These are phyloP conservation scores for Didymodactylos carnosus DNA, from an alignment of 2,888 invertebrate genomes.

Conservation along the genomic window DNA sequence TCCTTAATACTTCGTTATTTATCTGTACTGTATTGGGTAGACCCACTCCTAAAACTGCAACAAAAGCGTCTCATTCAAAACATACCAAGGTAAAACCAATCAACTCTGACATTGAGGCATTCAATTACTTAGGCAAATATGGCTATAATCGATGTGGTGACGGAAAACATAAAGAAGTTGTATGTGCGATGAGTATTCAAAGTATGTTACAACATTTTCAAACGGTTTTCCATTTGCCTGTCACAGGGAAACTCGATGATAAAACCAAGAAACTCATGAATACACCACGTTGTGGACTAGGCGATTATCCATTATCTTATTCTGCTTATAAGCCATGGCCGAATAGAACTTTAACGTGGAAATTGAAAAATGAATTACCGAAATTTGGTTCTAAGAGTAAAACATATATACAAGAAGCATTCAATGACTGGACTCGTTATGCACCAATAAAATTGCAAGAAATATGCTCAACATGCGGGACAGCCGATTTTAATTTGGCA, in stretches of 20 bases:
- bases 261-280: background rate
- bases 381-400: background rate
- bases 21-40: too few relatives aligned
- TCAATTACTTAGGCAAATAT: background rate
- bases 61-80: too few relatives aligned
- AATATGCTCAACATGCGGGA: background rate
- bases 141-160: background rate
- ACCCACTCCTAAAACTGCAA: too few relatives aligned
- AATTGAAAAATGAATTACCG: background rate
- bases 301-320: background rate
- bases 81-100: too few relatives aligned
- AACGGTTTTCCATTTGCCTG: background rate
- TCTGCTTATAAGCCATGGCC: background rate
- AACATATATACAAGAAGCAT: background rate
- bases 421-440: conserved; percentile 3
- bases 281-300: conserved; percentile 2
- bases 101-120: too few relatives aligned
- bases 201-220: conserved; percentile 2
- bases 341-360: conserved; percentile 13
- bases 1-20: too few relatives aligned
- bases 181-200: background rate
- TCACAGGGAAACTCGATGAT: conserved; percentile 1
- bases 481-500: background rate
- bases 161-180: background rate
- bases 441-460: background rate